Percentiles rank a stretch among this genome's conserved stretches.
phyloP scores from a whole-genome alignment of 1,140 invertebrate species.

The Cydia fagiglandana region DNA sequence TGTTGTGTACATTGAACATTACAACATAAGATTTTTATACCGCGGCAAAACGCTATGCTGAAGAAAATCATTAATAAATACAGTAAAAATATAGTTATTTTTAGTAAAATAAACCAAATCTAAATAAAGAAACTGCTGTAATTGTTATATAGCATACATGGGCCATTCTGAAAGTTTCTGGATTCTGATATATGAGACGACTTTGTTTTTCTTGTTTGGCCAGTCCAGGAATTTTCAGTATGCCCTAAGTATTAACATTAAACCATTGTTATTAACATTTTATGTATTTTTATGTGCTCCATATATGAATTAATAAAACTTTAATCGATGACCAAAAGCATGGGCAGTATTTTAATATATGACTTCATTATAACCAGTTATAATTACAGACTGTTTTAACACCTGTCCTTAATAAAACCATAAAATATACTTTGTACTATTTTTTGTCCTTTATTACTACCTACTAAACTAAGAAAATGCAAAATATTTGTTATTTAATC shows the following conservation, averaged over 20 bases:
- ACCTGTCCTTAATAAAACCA: neutral
- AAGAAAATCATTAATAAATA: no score
- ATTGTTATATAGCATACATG: neutral
- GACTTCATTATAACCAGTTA: constrained; percentile 18
- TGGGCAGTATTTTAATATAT: neutral
- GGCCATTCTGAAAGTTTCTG: no score
- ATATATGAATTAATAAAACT: neutral
- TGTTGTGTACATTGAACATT: no score
- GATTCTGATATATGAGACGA: no score
- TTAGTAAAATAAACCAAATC: no score
- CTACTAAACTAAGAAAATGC: neutral
- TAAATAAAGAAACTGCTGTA: neutral
- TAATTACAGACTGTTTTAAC: constrained; percentile 7
- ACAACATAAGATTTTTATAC: no score
- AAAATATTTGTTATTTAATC: no score
- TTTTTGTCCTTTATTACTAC: neutral
- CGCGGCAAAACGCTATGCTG: no score
- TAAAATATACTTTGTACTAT: neutral
- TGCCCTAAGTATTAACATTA: no score
- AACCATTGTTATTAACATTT: neutral
- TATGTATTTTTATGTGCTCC: neutral
- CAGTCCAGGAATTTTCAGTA: no score
- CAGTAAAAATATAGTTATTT: no score
- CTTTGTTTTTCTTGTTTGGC: no score
- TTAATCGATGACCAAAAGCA: constrained; percentile 13